Conservation (phyloP, 2,113 vertebrate species). For the Lepisosteus osseus region DNA sequence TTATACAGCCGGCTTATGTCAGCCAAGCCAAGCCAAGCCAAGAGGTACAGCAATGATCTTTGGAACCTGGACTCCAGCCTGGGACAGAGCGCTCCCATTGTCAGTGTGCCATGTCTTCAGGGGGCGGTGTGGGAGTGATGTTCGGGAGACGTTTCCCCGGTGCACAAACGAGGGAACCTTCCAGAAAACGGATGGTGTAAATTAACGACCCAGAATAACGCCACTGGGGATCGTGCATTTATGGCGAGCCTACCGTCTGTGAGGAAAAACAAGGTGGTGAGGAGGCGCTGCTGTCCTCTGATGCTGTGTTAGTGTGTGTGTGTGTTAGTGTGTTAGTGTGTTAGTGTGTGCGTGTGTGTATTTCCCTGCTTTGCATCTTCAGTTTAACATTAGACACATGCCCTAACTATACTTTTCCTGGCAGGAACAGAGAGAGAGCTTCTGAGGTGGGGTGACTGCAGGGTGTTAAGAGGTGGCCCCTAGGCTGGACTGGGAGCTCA, state of each 20-base stretch:
- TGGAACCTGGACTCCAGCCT: constrained; percentile 8
- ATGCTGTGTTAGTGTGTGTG: background rate
- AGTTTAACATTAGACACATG: background rate
- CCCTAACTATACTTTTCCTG: background rate
- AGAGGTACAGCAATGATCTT: constrained; percentile 1
- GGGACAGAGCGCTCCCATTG: constrained; percentile 12
- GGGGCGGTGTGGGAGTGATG: too few relatives aligned
- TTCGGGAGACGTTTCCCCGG: too few relatives aligned
- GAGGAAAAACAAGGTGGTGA: background rate
- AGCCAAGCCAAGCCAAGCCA: background rate
- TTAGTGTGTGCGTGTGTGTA: background rate
- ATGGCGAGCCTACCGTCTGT: background rate
- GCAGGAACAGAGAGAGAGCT: background rate
- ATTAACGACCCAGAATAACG: background rate
- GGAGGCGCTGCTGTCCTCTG: background rate
- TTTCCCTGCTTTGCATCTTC: background rate
- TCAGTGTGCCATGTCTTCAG: background rate
- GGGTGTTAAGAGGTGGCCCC: too few relatives aligned
- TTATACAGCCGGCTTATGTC: background rate
- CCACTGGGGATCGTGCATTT: constrained; percentile 7
- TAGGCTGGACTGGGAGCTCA: too few relatives aligned
- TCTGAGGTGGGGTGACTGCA: too few relatives aligned
- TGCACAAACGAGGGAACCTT: too few relatives aligned
- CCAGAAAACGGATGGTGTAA: too few relatives aligned
- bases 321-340: background rate